phyloP scores from a whole-genome alignment of 2,113 vertebrate genomes.

The Atractosteus spatula region DNA sequence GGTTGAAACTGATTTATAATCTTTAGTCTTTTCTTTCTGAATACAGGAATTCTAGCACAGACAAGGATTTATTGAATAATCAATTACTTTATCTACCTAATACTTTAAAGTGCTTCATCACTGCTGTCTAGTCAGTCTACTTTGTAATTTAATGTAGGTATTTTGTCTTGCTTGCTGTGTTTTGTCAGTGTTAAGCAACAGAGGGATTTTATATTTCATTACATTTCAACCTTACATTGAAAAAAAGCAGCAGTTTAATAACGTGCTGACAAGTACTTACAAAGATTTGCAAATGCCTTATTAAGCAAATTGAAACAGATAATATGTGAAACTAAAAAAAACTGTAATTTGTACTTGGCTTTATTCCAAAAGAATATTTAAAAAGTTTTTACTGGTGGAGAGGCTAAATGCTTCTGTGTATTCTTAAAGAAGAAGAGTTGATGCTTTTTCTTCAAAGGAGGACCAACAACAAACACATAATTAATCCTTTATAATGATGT shows the following conservation, averaged over 20 bases:
- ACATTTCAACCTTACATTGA: constrained; percentile 14
- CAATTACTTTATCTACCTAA: constrained; percentile 86
- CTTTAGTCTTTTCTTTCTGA: constrained; percentile 55
- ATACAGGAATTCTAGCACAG: constrained; percentile 59
- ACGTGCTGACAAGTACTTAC: constrained; percentile 14
- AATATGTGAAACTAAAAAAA: too few species aligned
- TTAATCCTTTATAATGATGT: too few species aligned
- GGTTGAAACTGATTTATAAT: constrained; percentile 71
- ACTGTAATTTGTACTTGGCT: too few species aligned
- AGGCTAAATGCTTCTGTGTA: too few species aligned
- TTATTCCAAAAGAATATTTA: too few species aligned
- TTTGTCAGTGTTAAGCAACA: constrained; percentile 40
- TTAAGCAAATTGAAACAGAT: too few species aligned
- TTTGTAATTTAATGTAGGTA: constrained; percentile 58
- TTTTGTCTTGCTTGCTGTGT: constrained; percentile 51
- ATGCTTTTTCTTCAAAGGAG: too few species aligned
- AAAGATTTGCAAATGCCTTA: too few species aligned
- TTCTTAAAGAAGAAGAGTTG: too few species aligned
- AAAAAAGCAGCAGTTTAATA: constrained; percentile 24
- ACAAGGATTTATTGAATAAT: constrained; percentile 83
- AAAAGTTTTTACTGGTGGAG: too few species aligned
- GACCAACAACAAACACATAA: too few species aligned
- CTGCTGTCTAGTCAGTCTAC: constrained; percentile 74
- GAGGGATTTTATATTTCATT: constrained; percentile 38
- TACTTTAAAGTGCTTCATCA: constrained; percentile 80